These are phyloP conservation scores for Neodiprion virginianus DNA, from an alignment of 1,140 invertebrate species.

Conservation along the genomic window DNA sequence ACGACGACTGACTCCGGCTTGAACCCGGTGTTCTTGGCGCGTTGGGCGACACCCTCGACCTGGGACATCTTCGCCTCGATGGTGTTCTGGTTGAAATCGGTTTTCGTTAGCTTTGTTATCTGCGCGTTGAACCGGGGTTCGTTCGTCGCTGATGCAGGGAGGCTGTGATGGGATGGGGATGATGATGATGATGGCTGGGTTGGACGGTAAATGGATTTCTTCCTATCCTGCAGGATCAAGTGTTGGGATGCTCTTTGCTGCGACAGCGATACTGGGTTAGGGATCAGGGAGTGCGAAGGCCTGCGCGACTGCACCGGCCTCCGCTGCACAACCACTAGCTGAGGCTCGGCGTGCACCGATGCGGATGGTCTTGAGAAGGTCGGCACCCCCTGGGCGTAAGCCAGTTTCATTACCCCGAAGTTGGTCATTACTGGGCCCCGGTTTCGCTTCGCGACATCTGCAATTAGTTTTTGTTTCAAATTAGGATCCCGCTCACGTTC, in stretches of 20 bases:
- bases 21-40: conserved; percentile 76
- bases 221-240: conserved; percentile 41
- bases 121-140: not conserved
- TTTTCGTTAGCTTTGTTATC: conserved; percentile 37
- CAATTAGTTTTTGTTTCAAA: not conserved
- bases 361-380: conserved; percentile 31
- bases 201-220: conserved; percentile 44
- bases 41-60: conserved; percentile 27
- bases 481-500: not conserved
- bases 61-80: conserved; percentile 40
- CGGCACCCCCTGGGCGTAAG: conserved; percentile 18
- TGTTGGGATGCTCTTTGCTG: not conserved
- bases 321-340: conserved; percentile 14
- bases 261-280: not conserved
- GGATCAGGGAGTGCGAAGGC: not conserved
- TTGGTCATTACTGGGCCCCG: not conserved
- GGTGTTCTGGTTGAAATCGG: conserved; percentile 35
- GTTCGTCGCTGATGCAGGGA: too few species aligned
- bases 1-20: conserved; percentile 80
- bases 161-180: not conserved
- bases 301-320: conserved; percentile 6
- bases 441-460: not conserved
- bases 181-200: conserved; percentile 22
- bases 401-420: not conserved
- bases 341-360: conserved; percentile 10